These are phyloP conservation scores for Tylochromis polylepis DNA, from an alignment of 2,113 vertebrate genomes.

Conservation along the genomic window DNA sequence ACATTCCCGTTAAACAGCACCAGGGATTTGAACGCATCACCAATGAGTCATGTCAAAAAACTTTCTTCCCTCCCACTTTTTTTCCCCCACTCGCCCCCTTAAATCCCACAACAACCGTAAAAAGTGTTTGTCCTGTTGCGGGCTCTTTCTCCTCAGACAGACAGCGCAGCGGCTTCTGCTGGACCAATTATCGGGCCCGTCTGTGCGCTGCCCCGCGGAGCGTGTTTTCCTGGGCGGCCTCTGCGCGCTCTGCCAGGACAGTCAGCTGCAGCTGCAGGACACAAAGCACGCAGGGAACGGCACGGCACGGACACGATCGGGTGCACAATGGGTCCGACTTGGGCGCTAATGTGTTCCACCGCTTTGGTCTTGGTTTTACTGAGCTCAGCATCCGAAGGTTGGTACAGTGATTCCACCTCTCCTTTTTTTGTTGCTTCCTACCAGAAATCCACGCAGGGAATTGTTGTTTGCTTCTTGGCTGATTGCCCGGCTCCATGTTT, in stretches of 20 bases:
- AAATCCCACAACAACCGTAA: slow-evolving; percentile 7
- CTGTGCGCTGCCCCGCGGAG: background rate
- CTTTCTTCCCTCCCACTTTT: slow-evolving; percentile 7
- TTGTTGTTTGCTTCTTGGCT: background rate
- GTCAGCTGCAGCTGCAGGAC: background rate
- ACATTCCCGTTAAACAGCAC: background rate
- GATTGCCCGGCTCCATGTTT: slow-evolving; percentile 21
- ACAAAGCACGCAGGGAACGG: background rate
- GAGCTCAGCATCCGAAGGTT: slow-evolving; percentile 40
- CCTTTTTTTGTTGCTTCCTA: background rate
- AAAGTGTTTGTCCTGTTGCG: background rate
- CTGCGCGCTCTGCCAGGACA: background rate
- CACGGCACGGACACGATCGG: background rate
- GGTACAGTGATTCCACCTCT: background rate
- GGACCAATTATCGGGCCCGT: slow-evolving; percentile 17
- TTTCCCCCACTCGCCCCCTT: background rate
- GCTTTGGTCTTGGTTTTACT: background rate
- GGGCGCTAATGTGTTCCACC: background rate
- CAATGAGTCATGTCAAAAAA: slow-evolving; percentile 58
- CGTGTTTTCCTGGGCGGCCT: background rate
- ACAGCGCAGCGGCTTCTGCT: background rate
- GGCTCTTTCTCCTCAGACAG: background rate
- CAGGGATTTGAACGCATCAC: background rate
- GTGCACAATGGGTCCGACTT: slow-evolving; percentile 19
- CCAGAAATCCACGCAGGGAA: background rate